A percentile compares a stretch with the other conserved stretches of the same genome.
These are phyloP conservation scores for Omphaloscelis lunosa DNA, from an alignment of 2,888 invertebrate species.

Conservation along the genomic window DNA sequence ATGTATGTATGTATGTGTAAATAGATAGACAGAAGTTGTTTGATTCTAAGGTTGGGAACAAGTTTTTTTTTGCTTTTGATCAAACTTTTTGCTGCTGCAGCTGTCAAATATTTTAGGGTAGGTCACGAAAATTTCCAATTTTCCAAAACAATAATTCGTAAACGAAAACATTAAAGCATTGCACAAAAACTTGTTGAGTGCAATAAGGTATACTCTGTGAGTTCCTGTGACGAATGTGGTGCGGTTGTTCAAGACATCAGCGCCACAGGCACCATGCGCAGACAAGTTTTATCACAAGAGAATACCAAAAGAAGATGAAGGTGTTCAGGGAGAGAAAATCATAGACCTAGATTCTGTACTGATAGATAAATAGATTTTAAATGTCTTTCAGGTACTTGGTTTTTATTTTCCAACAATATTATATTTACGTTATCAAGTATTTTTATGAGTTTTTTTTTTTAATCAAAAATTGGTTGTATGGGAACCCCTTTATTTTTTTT, in stretches of 20 bases:
- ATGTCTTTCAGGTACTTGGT: no score
- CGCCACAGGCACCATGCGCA: conserved; percentile 73
- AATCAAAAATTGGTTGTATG: no score
- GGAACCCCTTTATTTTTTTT: no score
- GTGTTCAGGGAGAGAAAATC: conserved; percentile 94
- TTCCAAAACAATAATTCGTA: neutral
- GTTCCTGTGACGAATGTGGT: conserved; percentile 71
- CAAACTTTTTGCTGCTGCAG: no score
- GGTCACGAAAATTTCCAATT: neutral
- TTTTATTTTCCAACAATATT: no score
- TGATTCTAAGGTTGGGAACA: no score
- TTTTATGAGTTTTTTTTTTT: no score
- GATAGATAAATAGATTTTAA: no score
- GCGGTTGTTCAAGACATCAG: conserved; percentile 81
- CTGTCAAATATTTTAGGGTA: conserved; percentile 60
- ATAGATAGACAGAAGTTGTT: no score
- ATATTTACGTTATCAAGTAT: no score
- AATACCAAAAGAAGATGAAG: conserved; percentile 92
- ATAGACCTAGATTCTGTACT: conserved; percentile 93
- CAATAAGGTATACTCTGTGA: conserved; percentile 76
- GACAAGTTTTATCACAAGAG: conserved; percentile 87
- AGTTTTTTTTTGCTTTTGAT: no score
- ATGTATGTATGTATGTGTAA: no score
- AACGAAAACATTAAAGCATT: conserved; percentile 16
- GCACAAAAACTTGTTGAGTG: conserved; percentile 77